A percentile compares a stretch with the other conserved stretches of the same genome.
Conservation (phyloP, 1,140 invertebrate genomes). For the Zaprionus nigranus region DNA sequence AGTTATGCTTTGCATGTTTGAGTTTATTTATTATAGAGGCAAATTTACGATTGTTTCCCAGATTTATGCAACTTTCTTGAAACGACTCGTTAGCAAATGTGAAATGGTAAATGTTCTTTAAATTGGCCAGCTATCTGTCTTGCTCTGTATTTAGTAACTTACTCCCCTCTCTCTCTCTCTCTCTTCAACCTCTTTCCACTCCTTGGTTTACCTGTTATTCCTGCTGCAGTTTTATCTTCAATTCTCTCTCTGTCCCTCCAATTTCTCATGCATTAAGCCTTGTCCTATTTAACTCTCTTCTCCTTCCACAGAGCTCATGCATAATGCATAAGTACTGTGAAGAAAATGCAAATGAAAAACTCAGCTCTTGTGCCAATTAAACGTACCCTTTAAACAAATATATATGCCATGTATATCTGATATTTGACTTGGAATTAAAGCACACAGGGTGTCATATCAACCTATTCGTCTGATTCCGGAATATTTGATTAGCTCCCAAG, state of each 20-base stretch:
- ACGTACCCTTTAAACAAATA: neutral
- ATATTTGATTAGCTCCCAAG: conserved; percentile 68
- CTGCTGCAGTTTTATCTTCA: neutral
- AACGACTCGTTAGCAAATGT: neutral
- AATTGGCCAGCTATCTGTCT: neutral
- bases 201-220: neutral
- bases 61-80: neutral
- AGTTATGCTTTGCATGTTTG: conserved; percentile 20
- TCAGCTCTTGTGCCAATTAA: neutral
- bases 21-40: conserved; percentile 2
- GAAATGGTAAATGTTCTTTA: neutral
- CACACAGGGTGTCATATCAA: neutral
- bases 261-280: neutral
- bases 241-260: neutral
- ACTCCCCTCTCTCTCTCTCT: neutral
- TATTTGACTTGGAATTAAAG: conserved; percentile 13
- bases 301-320: neutral
- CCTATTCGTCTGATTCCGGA: neutral
- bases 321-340: neutral
- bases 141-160: neutral
- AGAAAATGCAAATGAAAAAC: conserved; percentile 1
- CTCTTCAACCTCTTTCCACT: neutral
- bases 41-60: conserved; percentile 3
- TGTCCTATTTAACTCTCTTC: neutral
- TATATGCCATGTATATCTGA: neutral